Base-by-base conservation (phyloP, 1,140 invertebrate species). In the Belonocnema kinseyi region DNA sequence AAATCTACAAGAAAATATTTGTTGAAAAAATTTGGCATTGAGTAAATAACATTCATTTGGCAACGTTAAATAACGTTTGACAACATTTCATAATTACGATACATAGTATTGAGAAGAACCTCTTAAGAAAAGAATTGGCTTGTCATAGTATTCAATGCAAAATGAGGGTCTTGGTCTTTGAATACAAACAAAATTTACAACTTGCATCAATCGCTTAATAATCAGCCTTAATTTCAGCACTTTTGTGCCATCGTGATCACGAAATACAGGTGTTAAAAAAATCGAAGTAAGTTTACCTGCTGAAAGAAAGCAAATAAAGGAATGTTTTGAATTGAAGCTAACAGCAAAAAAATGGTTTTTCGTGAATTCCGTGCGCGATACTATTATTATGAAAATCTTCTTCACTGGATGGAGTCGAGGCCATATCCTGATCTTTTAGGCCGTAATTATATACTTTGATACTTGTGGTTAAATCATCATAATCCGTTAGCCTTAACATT, bases 341-440 rank as follows among this genome's bases (percentile, higher is more conserved):
- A 83, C 93, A 94, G 84, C 94, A 95, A 78, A 92, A 93, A 79
- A 90, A 88, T 16, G 88, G 89, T 46, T 87, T 92, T 80, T 94
- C 93, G 16, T 90, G 85, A 76, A 94, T 92, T 2, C 93, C 94
- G 73, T 94, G 92, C 8, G 94, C 94, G 71, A 94, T 93, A 82
- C 92, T 93, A 71, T 84, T 85, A 52, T 91, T 88, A 13, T 86
- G 71, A 53, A 86, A 71, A 14, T 77, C 79, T 79, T 89, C 89
- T 77, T 90, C 90, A 72, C 81, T 80, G 0, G 85, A 85, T 33
- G 89, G 88, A 5, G 83, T 78, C 26, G 80, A 77, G 1, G 91
- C 92, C 54, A 91, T 91, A 26, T 83, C 88, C 0, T 92, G 92
- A 77, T 93, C 90, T 50, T 92, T 91, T 51, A 92, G 90, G 77